These are phyloP conservation scores for Acipenser ruthenus DNA, from an alignment of 2,797 vertebrate species.

Conservation along the genomic window DNA sequence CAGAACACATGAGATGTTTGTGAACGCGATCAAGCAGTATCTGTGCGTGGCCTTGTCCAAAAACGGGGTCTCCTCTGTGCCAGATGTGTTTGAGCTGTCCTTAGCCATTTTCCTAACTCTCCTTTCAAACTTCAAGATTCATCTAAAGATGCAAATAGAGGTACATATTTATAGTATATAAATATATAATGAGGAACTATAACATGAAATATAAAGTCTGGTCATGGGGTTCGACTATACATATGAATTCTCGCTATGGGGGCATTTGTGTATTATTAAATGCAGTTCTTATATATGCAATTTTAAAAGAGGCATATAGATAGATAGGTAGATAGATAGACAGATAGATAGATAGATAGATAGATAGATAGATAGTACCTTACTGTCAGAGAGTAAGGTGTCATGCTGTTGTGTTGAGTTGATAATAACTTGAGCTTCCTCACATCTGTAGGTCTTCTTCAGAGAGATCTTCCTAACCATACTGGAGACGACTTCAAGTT, in stretches of 20 bases:
- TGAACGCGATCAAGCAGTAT: slow-evolving; percentile 95
- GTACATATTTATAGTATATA: slow-evolving; percentile 41
- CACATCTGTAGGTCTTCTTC: slow-evolving; percentile 78
- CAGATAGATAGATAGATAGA: too few species aligned
- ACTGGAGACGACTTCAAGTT: slow-evolving; percentile 90
- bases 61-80: slow-evolving; percentile 92
- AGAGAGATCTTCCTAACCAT: slow-evolving; percentile 96
- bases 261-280: too few species aligned
- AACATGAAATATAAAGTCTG: too few species aligned
- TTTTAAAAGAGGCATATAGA: too few species aligned
- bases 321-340: too few species aligned
- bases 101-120: slow-evolving; percentile 92
- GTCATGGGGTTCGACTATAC: too few species aligned
- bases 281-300: too few species aligned
- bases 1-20: slow-evolving; percentile 93
- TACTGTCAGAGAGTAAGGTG: too few species aligned
- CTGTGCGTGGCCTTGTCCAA: slow-evolving; percentile 93
- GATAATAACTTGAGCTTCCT: too few species aligned
- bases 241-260: too few species aligned
- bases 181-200: neutral
- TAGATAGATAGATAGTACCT: too few species aligned
- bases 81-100: slow-evolving; percentile 91
- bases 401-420: too few species aligned
- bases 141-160: slow-evolving; percentile 98
- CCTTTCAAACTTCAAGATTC: slow-evolving; percentile 92